Conservation (phyloP, 2,113 vertebrate species). For the Bufo gargarizans region DNA sequence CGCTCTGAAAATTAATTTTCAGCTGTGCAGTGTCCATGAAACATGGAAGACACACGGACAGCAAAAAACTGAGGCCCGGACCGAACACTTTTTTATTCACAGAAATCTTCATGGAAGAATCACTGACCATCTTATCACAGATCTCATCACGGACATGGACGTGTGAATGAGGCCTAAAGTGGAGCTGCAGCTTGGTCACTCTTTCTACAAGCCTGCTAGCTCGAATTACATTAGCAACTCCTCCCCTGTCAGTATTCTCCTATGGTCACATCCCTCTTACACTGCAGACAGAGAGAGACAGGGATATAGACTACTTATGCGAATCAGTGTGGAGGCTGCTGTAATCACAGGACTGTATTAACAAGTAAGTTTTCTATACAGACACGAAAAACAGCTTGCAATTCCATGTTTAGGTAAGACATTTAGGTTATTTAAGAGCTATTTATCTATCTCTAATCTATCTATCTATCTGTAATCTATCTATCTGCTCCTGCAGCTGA, state of each 20-base stretch:
- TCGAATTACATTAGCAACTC: background rate
- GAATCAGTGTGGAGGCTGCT: background rate
- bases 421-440: background rate
- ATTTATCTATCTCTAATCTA: background rate
- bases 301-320: background rate
- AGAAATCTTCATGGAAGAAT: no score
- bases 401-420: background rate
- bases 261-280: background rate
- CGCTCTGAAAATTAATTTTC: no score
- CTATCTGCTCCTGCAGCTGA: background rate
- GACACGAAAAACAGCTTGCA: background rate
- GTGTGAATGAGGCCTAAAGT: background rate
- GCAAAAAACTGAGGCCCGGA: no score
- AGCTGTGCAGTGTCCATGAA: no score
- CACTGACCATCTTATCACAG: no score
- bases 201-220: background rate
- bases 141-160: no score
- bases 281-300: background rate
- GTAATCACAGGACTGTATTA: background rate
- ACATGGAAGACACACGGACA: no score
- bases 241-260: background rate
- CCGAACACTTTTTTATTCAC: no score
- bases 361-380: background rate
- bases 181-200: background rate
- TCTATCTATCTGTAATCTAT: background rate